phyloP scores from a whole-genome alignment of 37 sponge, comb jelly and placozoan genomes.

The Theonella swinhoei region DNA sequence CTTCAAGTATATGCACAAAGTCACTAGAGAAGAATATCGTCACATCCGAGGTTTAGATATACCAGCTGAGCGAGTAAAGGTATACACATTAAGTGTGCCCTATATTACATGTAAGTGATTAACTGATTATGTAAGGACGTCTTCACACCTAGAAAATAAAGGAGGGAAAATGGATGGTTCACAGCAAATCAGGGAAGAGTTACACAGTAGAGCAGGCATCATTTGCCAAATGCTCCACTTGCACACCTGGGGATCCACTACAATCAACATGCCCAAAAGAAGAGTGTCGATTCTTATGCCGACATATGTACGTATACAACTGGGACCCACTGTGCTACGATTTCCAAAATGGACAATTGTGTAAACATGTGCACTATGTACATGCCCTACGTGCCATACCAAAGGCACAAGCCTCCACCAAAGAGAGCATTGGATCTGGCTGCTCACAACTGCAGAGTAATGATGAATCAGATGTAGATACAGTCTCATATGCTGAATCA shows the following conservation, averaged over 20 bases:
- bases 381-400: constrained; percentile 10
- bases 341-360: constrained; percentile 45
- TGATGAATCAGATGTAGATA: no score
- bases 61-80: constrained; percentile 7
- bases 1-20: constrained; percentile 12
- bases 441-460: no score
- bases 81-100: neutral
- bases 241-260: neutral
- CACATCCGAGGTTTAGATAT: constrained; percentile 30
- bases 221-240: neutral
- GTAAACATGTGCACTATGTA: constrained; percentile 50
- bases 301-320: constrained; percentile 43
- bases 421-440: no score
- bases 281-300: constrained; percentile 28
- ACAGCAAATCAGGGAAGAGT: constrained; percentile 9
- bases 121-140: no score
- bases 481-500: no score
- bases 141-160: neutral
- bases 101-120: no score
- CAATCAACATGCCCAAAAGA: neutral
- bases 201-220: neutral
- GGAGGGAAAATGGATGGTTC: constrained; percentile 7
- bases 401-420: no score
- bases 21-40: neutral
- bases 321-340: constrained; percentile 37